Evolutionary conservation across 2,113 vertebrate species (phyloP), one percentile per base, ranked within the genome.

Genomic region (Sterna hirundo): DNA sequence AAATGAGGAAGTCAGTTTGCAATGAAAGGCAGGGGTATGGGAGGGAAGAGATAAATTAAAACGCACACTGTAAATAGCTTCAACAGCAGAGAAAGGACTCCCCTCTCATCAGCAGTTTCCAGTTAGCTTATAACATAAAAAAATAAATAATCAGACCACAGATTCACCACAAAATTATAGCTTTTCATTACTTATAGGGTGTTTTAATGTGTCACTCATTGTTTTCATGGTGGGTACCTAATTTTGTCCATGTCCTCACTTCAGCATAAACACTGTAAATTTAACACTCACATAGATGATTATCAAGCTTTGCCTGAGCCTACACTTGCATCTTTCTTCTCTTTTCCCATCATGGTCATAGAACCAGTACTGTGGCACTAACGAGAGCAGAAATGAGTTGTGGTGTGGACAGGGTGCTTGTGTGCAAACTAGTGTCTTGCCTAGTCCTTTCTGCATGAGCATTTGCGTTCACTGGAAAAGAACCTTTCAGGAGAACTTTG

Each of bases 1-100:
- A 95, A 93, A 93, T 19, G 64, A 81, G 40, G 46, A 91, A 81
- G 71, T 72, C 88, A 80, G 42, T 90, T 96, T 95, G 83, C 77
- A 95, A 51, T 40, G 61, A 94, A 94, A 81, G 20, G 32, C 29
- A 38, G 46, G 11, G 34, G 55, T 54, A 86, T 68, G 36, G 44
- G 23, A 89, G 38, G 29, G 52, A 78, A 29, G 16, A 88, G 40
- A 49, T 92, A 94, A 97, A 88, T 91, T 83, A 96, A 95, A 94
- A 64, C 26, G n/a, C 44, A 87, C 12, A 36, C 58, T 89, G 82
- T 87, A 95, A 97, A 88, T 91, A 91, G 78, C 52, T 86, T 54
- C 60, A 92, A 40, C 65, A 93, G 70, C 36, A 97, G 58, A 64
- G 74, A 70, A 80, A 84, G n/a, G 6, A 74, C 44, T 97, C 23